phyloP scores from a whole-genome alignment of 1,140 invertebrate species.

The Calycopis cecrops region DNA sequence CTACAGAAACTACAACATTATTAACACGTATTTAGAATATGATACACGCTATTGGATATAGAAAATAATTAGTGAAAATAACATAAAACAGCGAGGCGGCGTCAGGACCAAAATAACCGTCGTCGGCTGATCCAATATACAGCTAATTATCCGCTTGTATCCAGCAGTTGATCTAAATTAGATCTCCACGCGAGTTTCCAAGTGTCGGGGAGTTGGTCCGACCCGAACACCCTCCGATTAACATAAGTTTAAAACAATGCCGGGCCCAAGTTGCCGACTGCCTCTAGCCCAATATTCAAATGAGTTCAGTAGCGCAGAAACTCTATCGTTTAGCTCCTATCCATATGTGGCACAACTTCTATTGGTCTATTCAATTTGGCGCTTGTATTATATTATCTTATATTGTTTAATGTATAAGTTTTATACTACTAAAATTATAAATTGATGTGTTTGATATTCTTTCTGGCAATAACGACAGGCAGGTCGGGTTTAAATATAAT shows the following conservation, averaged over 20 bases:
- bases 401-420: too few relatives aligned
- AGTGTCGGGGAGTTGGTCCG: slow-evolving; percentile 36
- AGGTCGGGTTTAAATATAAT: too few relatives aligned
- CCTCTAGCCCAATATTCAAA: slow-evolving; percentile 59
- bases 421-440: too few relatives aligned
- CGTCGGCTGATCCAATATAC: slow-evolving; percentile 33
- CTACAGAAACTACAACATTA: too few relatives aligned
- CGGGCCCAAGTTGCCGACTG: slow-evolving; percentile 38
- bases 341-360: slow-evolving; percentile 13
- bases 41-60: not conserved
- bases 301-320: slow-evolving; percentile 50
- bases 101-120: slow-evolving; percentile 37
- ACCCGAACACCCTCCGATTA: slow-evolving; percentile 54
- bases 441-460: too few relatives aligned
- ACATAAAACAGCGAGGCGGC: slow-evolving; percentile 18
- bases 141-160: slow-evolving; percentile 48
- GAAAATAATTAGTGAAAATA: not conserved
- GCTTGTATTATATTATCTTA: too few relatives aligned
- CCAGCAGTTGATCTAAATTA: slow-evolving; percentile 42
- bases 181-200: slow-evolving; percentile 51
- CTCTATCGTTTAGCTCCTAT: slow-evolving; percentile 36
- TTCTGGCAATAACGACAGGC: too few relatives aligned
- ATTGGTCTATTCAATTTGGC: not conserved
- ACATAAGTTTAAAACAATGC: slow-evolving; percentile 63
- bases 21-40: not conserved